phyloP scores from a whole-genome alignment of 2,113 vertebrate genomes.

The Thinocorus orbignyianus region DNA sequence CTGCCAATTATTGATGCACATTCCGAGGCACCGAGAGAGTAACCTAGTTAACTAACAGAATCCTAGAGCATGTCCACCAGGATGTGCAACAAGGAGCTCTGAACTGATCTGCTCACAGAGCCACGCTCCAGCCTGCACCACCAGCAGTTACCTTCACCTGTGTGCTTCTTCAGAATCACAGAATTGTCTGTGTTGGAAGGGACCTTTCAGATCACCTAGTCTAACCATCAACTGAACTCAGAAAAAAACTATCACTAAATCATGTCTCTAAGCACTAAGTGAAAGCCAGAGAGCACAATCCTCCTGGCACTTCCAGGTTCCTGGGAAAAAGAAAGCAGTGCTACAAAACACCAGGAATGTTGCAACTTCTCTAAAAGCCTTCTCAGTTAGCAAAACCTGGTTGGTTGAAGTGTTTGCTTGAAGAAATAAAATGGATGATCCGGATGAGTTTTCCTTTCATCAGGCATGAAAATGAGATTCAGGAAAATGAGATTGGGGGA shows the following conservation, averaged over 20 bases:
- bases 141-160: accelerated
- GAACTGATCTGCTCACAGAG: background rate
- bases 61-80: background rate
- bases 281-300: background rate
- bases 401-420: background rate
- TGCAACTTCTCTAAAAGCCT: background rate
- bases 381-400: background rate
- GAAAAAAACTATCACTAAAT: no score
- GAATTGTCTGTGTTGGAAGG: no score
- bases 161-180: background rate
- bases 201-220: no score
- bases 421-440: background rate
- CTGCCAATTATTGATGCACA: background rate
- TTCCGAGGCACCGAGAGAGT: background rate
- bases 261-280: no score
- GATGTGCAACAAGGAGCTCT: accelerated
- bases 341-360: background rate
- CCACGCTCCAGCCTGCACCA: background rate
- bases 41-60: background rate
- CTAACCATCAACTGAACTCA: no score
- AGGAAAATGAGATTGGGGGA: background rate
- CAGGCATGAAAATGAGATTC: background rate
- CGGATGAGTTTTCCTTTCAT: background rate
- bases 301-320: background rate
- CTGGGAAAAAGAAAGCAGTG: background rate